phyloP scores from a whole-genome alignment of 2,113 vertebrate genomes.

The Andinoacara biseriatus region DNA sequence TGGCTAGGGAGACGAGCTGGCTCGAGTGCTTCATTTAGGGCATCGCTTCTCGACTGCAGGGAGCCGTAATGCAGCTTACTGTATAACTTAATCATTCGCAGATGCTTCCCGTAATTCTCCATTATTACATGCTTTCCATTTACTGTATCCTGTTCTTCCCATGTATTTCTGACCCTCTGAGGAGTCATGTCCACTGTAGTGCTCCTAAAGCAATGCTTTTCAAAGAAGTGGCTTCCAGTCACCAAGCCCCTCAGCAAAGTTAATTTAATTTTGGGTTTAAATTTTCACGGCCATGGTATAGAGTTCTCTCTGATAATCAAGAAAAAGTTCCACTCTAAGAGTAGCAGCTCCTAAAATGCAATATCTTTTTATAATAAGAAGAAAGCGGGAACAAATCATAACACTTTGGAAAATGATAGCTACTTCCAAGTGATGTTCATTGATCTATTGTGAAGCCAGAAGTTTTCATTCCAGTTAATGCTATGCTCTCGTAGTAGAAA shows the following conservation, averaged over 20 bases:
- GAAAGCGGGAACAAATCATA: background rate
- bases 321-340: constrained; percentile 3
- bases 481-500: constrained; percentile 7
- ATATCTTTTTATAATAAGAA: rapidly evolving
- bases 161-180: background rate
- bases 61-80: constrained; percentile 18
- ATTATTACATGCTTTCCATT: constrained; percentile 17
- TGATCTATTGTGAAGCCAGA: background rate
- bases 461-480: constrained; percentile 6
- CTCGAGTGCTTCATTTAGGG: background rate
- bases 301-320: background rate
- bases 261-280: constrained; percentile 2
- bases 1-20: background rate
- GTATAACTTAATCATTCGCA: constrained; percentile 15
- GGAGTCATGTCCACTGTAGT: background rate
- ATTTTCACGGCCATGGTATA: background rate
- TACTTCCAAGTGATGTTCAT: background rate
- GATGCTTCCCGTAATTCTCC: constrained; percentile 29
- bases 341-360: background rate
- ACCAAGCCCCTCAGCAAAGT: background rate
- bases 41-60: background rate
- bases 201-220: background rate
- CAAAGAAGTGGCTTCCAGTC: background rate
- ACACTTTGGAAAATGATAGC: constrained; percentile 3
- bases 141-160: background rate